A percentile compares a stretch with the other conserved stretches of the same genome.
These are phyloP conservation scores for Steinernema feltiae DNA, from an alignment of 1,140 invertebrate species.

Conservation along the genomic window DNA sequence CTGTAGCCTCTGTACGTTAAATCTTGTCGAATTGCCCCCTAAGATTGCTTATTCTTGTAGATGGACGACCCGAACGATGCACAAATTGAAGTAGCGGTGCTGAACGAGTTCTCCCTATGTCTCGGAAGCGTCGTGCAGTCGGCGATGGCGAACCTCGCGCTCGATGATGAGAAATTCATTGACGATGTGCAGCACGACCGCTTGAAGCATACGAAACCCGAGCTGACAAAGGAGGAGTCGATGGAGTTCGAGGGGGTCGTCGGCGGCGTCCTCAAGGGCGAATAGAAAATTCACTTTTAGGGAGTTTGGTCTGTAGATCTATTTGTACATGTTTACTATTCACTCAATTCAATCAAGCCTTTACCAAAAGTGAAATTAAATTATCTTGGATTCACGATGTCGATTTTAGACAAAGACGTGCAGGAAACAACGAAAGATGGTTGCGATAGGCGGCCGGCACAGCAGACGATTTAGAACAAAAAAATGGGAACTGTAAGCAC, in stretches of 20 bases:
- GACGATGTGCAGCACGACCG: background rate
- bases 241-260: no score
- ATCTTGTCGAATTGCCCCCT: background rate
- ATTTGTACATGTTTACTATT: no score
- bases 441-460: no score
- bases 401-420: no score
- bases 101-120: background rate
- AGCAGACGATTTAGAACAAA: background rate
- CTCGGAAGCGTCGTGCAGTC: background rate
- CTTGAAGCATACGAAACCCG: background rate
- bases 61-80: background rate
- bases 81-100: background rate
- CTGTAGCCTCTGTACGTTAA: background rate
- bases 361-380: no score
- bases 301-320: no score
- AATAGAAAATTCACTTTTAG: no score
- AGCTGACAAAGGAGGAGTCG: background rate
- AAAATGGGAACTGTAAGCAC: slow-evolving; percentile 1
- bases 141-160: background rate
- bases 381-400: no score
- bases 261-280: no score
- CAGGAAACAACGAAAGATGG: no score
- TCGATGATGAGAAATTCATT: slow-evolving; percentile 7
- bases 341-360: no score
- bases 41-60: background rate